Evolutionary conservation across 2,888 invertebrate species (phyloP).

Genomic region (Epiblema foenella): DNA sequence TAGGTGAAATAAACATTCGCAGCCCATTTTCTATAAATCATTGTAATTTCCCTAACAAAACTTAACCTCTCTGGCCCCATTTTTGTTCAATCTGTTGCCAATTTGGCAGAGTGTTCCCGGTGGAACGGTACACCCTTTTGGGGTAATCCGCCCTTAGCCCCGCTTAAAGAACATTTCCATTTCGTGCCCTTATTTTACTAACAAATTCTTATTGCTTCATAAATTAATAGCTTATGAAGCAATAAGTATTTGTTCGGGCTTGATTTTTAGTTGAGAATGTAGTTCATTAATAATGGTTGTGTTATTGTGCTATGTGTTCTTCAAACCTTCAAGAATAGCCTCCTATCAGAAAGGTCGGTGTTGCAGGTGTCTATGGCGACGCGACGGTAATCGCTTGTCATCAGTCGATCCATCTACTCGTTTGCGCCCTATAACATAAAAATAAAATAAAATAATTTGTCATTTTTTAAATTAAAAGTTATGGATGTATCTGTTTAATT

Average conservation of each 20-base stretch:
- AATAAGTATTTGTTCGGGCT: background rate
- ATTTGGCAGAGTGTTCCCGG: constrained; percentile 31
- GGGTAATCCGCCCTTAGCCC: constrained; percentile 37
- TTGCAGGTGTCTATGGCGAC: too few relatives aligned
- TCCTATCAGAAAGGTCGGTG: too few relatives aligned
- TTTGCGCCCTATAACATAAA: too few relatives aligned
- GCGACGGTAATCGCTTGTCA: too few relatives aligned
- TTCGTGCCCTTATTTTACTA: constrained; percentile 16
- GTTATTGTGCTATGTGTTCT: too few relatives aligned
- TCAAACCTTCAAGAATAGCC: too few relatives aligned
- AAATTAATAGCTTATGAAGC: constrained; percentile 7
- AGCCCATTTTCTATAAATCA: background rate
- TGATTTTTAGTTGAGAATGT: background rate
- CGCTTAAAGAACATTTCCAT: constrained; percentile 21
- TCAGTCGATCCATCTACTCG: too few relatives aligned
- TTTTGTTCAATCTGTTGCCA: constrained; percentile 28
- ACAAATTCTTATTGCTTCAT: too few relatives aligned
- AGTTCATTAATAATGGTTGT: too few relatives aligned
- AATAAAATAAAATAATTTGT: too few relatives aligned
- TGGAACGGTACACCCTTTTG: constrained; percentile 12
- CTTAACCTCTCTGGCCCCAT: background rate
- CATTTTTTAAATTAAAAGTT: too few relatives aligned
- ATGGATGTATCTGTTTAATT: too few relatives aligned
- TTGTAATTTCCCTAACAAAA: background rate
- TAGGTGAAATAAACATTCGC: background rate